Percentiles rank a stretch among this genome's conserved stretches.
These are phyloP conservation scores for Scolopax mira DNA, from an alignment of 2,113 vertebrate genomes.

Conservation along the genomic window DNA sequence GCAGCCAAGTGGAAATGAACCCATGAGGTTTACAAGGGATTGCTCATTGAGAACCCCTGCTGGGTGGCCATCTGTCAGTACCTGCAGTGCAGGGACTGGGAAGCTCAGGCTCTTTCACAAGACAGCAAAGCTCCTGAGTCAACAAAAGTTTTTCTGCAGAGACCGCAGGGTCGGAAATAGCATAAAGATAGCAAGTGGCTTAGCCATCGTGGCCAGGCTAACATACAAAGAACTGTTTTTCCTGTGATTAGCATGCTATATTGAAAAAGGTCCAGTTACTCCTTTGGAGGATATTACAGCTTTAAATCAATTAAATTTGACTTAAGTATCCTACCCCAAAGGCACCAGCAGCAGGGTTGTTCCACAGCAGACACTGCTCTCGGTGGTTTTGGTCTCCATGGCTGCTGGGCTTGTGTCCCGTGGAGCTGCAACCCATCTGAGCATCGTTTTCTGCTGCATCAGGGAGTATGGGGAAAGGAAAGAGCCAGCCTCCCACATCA, in stretches of 20 bases:
- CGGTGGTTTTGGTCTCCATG: not conserved
- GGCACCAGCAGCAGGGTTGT: not conserved
- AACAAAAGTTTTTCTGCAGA: not conserved
- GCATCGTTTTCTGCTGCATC: rapidly evolving
- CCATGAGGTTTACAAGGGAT: not conserved
- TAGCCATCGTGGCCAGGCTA: not conserved
- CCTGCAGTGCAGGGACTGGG: not conserved
- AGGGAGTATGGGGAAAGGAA: not conserved
- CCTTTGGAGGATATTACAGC: not conserved
- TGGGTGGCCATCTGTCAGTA: not conserved
- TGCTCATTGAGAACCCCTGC: not conserved
- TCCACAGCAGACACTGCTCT: not conserved
- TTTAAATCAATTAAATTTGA: not conserved
- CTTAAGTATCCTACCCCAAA: not conserved
- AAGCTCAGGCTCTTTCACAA: not conserved
- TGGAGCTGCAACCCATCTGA: not conserved
- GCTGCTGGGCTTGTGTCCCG: not conserved
- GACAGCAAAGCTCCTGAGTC: not conserved
- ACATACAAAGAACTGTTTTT: not conserved
- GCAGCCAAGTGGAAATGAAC: too few relatives aligned
- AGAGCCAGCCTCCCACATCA: not conserved
- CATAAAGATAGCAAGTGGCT: rapidly evolving
- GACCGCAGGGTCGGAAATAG: not conserved
- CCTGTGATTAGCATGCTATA: rapidly evolving
- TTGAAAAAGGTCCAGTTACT: not conserved